Evolutionary conservation across 2,113 vertebrate genomes (phyloP).

Genomic region (Periophthalmodon schlosseri): DNA sequence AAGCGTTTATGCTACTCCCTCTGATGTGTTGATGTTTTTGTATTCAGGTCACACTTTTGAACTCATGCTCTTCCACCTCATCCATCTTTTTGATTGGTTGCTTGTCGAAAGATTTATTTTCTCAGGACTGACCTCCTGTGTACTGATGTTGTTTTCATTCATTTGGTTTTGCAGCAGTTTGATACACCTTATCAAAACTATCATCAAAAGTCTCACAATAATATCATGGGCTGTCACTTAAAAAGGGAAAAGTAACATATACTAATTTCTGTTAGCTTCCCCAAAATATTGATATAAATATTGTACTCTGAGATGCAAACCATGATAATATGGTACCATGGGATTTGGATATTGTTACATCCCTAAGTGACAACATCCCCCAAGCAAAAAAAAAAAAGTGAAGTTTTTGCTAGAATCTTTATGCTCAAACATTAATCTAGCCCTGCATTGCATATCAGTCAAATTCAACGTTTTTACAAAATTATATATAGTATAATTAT

Average conservation of each 20-base stretch:
- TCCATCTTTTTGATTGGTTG: conserved; percentile 35
- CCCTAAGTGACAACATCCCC: too few relatives aligned
- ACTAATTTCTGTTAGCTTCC: too few relatives aligned
- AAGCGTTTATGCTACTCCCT: neutral
- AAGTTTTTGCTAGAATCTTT: too few relatives aligned
- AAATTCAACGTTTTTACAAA: neutral
- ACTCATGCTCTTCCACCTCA: neutral
- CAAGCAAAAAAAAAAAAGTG: too few relatives aligned
- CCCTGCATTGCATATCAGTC: neutral
- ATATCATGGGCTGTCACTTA: too few relatives aligned
- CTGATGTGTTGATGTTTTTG: neutral
- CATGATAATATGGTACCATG: too few relatives aligned
- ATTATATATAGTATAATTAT: neutral
- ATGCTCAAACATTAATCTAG: neutral
- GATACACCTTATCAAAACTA: neutral
- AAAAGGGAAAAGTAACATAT: too few relatives aligned
- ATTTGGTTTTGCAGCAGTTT: neutral
- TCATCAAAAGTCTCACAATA: too few relatives aligned
- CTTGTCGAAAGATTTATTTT: conserved; percentile 9
- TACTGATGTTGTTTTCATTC: neutral
- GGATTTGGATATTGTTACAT: too few relatives aligned
- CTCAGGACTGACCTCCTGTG: neutral
- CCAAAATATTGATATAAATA: too few relatives aligned
- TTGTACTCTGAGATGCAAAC: too few relatives aligned
- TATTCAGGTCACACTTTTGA: neutral